A percentile compares a stretch with the other conserved stretches of the same genome.
Evolutionary conservation across 2,113 vertebrate species (phyloP).

Genomic region (Nerophis lumbriciformis): DNA sequence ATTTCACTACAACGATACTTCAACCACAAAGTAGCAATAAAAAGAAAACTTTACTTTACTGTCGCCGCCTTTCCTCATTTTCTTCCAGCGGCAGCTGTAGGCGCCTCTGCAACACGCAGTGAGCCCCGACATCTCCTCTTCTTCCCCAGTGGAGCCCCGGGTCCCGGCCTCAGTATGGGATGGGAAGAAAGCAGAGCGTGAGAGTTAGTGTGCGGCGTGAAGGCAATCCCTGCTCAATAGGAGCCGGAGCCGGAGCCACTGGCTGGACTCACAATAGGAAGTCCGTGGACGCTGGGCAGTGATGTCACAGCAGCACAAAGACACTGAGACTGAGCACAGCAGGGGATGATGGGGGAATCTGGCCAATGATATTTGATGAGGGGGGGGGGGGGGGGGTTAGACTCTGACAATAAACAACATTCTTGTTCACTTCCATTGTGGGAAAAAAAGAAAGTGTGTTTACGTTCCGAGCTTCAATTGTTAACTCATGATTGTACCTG

Average conservation of each 20-base stretch:
- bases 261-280: not conserved
- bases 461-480: no score
- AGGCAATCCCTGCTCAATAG: constrained; percentile 36
- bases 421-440: no score
- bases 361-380: no score
- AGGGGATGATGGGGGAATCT: not conserved
- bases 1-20: no score
- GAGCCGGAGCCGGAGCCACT: not conserved
- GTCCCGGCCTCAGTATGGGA: constrained; percentile 19
- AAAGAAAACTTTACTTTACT: constrained; percentile 33
- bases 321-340: not conserved
- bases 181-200: not conserved
- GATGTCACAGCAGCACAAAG: not conserved
- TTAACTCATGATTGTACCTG: no score
- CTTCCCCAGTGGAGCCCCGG: constrained; percentile 3
- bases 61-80: not conserved
- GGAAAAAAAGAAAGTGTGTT: no score
- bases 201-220: constrained; percentile 26
- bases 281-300: not conserved
- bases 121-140: constrained; percentile 34
- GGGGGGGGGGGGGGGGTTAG: no score
- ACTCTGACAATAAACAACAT: no score
- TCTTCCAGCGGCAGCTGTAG: constrained; percentile 65
- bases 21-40: not conserved
- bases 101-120: constrained; percentile 40